Base-by-base conservation (phyloP, 2,888 invertebrate genomes). In the Horisme vitalbata region DNA sequence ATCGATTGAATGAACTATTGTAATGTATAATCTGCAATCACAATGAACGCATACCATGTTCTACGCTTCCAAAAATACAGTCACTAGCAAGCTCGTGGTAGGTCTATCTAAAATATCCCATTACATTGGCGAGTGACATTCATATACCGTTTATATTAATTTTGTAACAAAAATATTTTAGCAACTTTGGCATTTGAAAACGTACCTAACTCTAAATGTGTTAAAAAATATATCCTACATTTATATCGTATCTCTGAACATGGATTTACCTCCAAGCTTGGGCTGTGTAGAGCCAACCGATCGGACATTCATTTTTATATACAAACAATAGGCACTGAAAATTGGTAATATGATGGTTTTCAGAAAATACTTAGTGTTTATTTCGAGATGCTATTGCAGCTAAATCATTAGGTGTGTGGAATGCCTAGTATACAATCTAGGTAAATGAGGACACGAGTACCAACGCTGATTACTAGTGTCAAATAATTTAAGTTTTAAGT, bases 241-340 rank as follows among this genome's bases (percentile, higher is more conserved):
- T 74, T 77, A 82, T 82, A 85, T 83, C 82, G 84, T 83, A 83
- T 83, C 80, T 83, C 79, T 83, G 83, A 84, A 83, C 61, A 66
- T 72, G 68, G 71, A 70, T 65, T 66, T 63, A 45, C 66, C 56
- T 55, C 57, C 63, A 49, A 44, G 24, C 61, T 55, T 59, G 52
- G 57, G 61, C 59, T 54, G 50, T 55, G 46, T 41, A 50, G 55
- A 64, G 63, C 64, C 59, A 57, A 57, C 65, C 61, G 68, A 71
- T 61, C 68, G 65, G 68, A 68, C 62, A 65, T 68, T 77, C 71
- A 30, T 33, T 45, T n/a, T n/a, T 6, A 26, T 75, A 69, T 79
- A 77, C 74, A 80, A 79, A 83, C 68, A 78, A 83, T 77, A 85
- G 83, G 78, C 83, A 83, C 84, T 81, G 78, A 75, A 79, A 71